Conservation (phyloP, 2,888 invertebrate genomes). For the Aphrophora alni region DNA sequence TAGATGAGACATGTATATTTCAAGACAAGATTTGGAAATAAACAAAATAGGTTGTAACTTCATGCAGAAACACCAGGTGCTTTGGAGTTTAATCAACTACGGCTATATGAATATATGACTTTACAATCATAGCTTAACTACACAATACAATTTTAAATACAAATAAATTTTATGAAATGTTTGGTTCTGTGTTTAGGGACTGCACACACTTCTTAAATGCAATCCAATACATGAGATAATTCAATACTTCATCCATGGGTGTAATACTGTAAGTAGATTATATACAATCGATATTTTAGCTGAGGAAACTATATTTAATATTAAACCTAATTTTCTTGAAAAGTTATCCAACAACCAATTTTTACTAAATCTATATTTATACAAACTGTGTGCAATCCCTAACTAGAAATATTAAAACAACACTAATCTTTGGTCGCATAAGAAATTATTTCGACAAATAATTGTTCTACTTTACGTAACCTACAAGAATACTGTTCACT, state of each 20-base stretch:
- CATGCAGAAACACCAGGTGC: slow-evolving; percentile 18
- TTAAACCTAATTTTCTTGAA: too few species aligned
- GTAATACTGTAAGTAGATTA: background rate
- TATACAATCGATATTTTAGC: too few species aligned
- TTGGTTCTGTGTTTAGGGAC: background rate
- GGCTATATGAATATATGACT: background rate
- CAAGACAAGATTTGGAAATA: background rate
- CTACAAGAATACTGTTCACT: slow-evolving; percentile 28
- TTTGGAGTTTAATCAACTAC: slow-evolving; percentile 21
- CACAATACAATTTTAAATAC: slow-evolving; percentile 1
- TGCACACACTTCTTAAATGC: background rate
- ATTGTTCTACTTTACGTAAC: slow-evolving; percentile 14
- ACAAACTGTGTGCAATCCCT: background rate
- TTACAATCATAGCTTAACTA: slow-evolving; percentile 6
- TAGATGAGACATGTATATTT: background rate
- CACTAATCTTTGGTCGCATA: slow-evolving; percentile 38
- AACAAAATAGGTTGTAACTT: slow-evolving; percentile 5
- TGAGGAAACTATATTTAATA: too few species aligned
- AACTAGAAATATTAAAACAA: slow-evolving; percentile 21
- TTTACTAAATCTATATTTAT: too few species aligned
- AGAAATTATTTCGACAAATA: slow-evolving; percentile 32
- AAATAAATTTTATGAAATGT: background rate
- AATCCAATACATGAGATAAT: background rate
- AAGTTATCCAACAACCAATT: too few species aligned
- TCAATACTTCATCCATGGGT: background rate